Evolutionary conservation across 2,888 invertebrate genomes (phyloP).

Genomic region (Eumerus sabulonum): DNA sequence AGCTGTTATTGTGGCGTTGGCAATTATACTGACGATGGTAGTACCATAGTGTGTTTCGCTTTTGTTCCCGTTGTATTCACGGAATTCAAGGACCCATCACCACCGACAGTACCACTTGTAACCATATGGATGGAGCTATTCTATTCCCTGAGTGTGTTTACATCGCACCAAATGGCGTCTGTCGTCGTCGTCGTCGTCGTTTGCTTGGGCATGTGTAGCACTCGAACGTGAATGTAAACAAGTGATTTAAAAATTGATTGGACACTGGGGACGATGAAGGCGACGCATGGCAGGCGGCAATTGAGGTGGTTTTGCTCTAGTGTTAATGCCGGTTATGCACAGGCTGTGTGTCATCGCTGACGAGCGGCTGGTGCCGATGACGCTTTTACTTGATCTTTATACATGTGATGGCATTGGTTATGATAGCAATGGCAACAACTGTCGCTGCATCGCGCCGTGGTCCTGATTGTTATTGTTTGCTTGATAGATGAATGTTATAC

Average conservation of each 20-base stretch:
- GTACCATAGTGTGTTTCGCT: conserved; percentile 13
- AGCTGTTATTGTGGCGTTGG: not conserved
- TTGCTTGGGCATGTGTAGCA: conserved; percentile 22
- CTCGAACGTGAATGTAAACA: conserved; percentile 61
- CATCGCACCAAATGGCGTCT: conserved; percentile 59
- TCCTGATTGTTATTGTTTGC: conserved; percentile 64
- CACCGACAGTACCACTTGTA: conserved; percentile 45
- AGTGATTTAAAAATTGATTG: conserved; percentile 64
- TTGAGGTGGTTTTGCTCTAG: conserved; percentile 26
- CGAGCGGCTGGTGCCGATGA: conserved; percentile 12
- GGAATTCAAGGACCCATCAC: conserved; percentile 34
- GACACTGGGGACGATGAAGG: conserved; percentile 25
- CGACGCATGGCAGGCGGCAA: too few species aligned
- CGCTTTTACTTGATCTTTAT: not conserved
- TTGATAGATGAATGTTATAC: conserved; percentile 49
- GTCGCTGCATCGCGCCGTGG: conserved; percentile 45
- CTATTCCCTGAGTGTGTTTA: conserved; percentile 49
- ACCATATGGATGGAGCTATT: conserved; percentile 61
- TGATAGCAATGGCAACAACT: conserved; percentile 5
- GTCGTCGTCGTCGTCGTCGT: conserved; percentile 38
- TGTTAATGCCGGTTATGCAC: not conserved
- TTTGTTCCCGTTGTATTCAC: conserved; percentile 39
- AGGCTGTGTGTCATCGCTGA: conserved; percentile 26
- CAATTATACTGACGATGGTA: too few species aligned
- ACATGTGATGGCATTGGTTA: conserved; percentile 5